phyloP scores from a whole-genome alignment of 2,797 vertebrate species.

The Pseudochirops cupreus region DNA sequence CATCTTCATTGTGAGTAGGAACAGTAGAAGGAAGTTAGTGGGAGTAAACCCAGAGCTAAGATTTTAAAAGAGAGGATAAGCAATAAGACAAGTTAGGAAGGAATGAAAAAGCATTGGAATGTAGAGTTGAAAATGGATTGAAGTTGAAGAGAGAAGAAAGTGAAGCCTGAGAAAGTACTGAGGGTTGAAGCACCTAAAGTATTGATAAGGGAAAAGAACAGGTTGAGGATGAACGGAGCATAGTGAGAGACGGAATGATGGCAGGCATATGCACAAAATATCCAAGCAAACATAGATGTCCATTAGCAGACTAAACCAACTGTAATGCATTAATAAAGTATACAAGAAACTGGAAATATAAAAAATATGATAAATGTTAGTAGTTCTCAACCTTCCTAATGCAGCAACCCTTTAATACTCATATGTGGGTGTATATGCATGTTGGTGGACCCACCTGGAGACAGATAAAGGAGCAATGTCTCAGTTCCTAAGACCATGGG shows the following conservation, averaged over 20 bases:
- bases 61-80: not conserved
- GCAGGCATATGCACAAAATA: not conserved
- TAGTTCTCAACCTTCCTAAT: too few species aligned
- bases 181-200: not conserved
- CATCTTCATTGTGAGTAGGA: not conserved
- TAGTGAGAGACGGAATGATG: not conserved
- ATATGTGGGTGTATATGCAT: too few species aligned
- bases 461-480: too few species aligned
- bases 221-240: not conserved
- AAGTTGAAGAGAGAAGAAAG: too few species aligned
- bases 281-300: not conserved
- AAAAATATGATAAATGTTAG: not conserved
- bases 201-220: not conserved
- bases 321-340: not conserved
- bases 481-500: too few species aligned
- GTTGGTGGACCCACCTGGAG: too few species aligned
- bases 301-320: not conserved
- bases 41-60: not conserved
- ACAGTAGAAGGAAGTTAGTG: not conserved
- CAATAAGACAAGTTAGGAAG: not conserved
- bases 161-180: not conserved
- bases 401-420: too few species aligned
- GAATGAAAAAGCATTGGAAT: too few species aligned
- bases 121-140: too few species aligned
- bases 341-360: too few species aligned